Evolutionary conservation across 2,113 vertebrate species (phyloP).

Genomic region (Semicossyphus pulcher): DNA sequence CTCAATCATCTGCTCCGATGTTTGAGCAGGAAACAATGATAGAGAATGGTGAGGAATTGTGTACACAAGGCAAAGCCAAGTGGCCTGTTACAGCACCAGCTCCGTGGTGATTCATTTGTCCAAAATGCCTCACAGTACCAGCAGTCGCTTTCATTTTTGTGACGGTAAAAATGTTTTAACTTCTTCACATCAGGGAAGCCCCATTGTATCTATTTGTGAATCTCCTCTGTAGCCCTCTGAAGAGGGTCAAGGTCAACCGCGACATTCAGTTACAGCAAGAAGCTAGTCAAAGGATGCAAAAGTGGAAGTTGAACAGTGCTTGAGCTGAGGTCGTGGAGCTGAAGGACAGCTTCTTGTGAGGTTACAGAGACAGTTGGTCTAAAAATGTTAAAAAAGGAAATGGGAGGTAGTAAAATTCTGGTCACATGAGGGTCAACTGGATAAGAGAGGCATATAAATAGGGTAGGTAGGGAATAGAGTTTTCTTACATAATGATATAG

Average conservation of each 20-base stretch:
- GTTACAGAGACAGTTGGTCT: neutral
- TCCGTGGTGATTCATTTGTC: neutral
- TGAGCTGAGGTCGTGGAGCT: neutral
- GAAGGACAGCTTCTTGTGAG: neutral
- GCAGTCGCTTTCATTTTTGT: neutral
- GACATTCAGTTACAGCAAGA: neutral
- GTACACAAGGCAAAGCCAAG: neutral
- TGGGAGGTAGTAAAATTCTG: neutral
- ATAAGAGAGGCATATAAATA: neutral
- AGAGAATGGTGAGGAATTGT: slow-evolving; percentile 1
- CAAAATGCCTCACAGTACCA: neutral
- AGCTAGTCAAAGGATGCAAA: neutral
- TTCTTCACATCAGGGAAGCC: neutral
- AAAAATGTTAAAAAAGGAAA: neutral
- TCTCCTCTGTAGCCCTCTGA: neutral
- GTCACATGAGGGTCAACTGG: neutral
- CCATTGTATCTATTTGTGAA: neutral
- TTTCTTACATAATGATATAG: neutral
- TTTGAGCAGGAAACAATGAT: neutral
- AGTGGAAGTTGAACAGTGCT: neutral
- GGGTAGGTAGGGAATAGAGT: neutral
- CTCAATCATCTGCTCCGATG: slow-evolving; percentile 40
- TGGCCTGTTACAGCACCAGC: neutral
- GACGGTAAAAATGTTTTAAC: neutral
- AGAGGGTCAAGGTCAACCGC: neutral